These are phyloP conservation scores for Acrocephalus arundinaceus DNA, from an alignment of 2,113 vertebrate genomes.

Conservation along the genomic window DNA sequence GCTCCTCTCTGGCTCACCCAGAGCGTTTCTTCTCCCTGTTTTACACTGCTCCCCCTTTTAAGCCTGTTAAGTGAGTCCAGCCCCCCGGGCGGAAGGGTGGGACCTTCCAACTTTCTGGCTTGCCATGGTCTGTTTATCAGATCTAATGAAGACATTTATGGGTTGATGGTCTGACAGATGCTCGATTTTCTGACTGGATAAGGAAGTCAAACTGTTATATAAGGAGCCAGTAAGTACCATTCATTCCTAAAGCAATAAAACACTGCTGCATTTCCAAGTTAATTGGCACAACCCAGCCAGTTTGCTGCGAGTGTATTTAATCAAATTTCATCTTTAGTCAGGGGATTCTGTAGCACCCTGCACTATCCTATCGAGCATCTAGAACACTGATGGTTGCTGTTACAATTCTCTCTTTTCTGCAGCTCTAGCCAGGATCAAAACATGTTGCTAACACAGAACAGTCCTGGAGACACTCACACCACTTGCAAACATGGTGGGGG, in stretches of 20 bases:
- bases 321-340: background rate
- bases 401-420: background rate
- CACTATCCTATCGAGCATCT: background rate
- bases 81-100: slow-evolving; percentile 53
- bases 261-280: background rate
- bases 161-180: slow-evolving; percentile 59
- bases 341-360: slow-evolving; percentile 25
- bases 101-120: slow-evolving; percentile 40
- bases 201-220: slow-evolving; percentile 64
- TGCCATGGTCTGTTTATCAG: slow-evolving; percentile 64
- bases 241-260: slow-evolving; percentile 33
- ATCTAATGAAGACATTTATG: slow-evolving; percentile 62
- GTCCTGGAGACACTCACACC: background rate
- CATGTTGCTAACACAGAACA: background rate
- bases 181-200: slow-evolving; percentile 49
- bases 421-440: background rate
- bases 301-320: slow-evolving; percentile 11
- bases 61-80: slow-evolving; percentile 40
- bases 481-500: accelerated
- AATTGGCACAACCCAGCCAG: background rate
- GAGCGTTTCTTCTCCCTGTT: background rate
- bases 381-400: background rate
- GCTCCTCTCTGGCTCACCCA: background rate
- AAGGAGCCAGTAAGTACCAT: slow-evolving; percentile 47
- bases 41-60: background rate